These are phyloP conservation scores for Rhinatrema bivittatum DNA, from an alignment of 2,797 vertebrate species.

Conservation along the genomic window DNA sequence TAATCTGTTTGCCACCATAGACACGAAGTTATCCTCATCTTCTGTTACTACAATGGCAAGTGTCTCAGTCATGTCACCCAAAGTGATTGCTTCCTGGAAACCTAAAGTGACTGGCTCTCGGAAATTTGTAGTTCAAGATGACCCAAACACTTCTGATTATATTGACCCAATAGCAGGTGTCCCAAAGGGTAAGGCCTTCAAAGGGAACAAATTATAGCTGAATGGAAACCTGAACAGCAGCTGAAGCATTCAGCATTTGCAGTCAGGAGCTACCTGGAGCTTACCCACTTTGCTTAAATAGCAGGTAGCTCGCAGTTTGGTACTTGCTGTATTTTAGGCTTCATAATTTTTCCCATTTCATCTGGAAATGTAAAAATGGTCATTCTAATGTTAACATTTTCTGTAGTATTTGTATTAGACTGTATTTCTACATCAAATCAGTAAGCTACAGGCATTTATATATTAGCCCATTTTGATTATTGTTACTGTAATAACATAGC, in stretches of 20 bases:
- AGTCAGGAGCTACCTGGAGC: constrained; percentile 13
- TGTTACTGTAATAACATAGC: no score
- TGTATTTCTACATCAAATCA: no score
- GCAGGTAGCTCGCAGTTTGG: no score
- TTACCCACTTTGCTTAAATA: constrained; percentile 20
- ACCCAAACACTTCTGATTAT: constrained; percentile 91
- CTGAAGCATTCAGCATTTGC: constrained; percentile 43
- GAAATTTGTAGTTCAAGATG: constrained; percentile 91
- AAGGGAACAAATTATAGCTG: constrained; percentile 71
- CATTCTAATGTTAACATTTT: no score
- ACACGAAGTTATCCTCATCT: constrained; percentile 89
- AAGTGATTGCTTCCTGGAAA: constrained; percentile 92
- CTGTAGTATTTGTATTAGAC: no score
- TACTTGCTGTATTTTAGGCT: no score
- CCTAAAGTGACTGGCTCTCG: constrained; percentile 94
- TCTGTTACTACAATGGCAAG: constrained; percentile 89
- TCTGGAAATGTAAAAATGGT: no score
- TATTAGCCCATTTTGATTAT: no score
- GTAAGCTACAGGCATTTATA: no score
- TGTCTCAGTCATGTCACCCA: constrained; percentile 87
- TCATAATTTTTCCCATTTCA: no score
- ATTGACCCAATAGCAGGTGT: constrained; percentile 92
- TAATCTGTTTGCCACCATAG: constrained; percentile 98
- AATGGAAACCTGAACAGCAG: constrained; percentile 78
- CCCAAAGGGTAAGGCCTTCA: constrained; percentile 94